Evolutionary conservation across 1,140 invertebrate species (phyloP), one percentile per base, ranked within the genome.

Genomic region (Ips nitidus): DNA sequence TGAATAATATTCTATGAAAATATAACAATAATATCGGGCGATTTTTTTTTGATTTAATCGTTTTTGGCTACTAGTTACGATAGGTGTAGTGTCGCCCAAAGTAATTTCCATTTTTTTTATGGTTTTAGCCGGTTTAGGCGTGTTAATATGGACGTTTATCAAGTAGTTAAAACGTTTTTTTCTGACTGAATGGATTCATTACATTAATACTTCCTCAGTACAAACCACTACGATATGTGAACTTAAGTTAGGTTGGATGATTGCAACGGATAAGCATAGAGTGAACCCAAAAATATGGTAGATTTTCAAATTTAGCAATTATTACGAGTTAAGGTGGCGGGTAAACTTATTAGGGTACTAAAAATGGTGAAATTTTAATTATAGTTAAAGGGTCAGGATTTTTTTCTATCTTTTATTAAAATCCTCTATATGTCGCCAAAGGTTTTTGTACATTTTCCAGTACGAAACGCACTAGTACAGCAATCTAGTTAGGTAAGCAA

Each of bases 1-100:
- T 79, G 73, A 78, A 80, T 57, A 47, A 6, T 77, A 80, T 80
- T 79, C 77, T 80, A 80, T 80, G 73, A 50, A 50, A 68, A 60
- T 38, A 41, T 60, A 60, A 22, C 22, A 50, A 50, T 50, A 50
- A 50, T 50, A 50, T 50, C 52, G 69, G 69, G 70, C 37, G 55
- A 52, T 43, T n/a, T 36, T 42, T 36, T 53, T 52, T 52, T 50
- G 1, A 22, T 22, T 50, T 52, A 47, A n/a, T 37, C 41, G 22
- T 60, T 60, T 43, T 50, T 50, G 45, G 3, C 45, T 50, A 50
- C 45, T 22, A 6, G 37, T n/a, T 22, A 37, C 5, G 7, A 2
- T 37, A 45, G 50, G 8, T 6, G 41, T 39, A 36, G 22, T 53
- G 8, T 50, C 42, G 52, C 52, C 38, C 45, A 40, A 56, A 1